Base-by-base conservation (phyloP, 2,113 vertebrate species). In the Rhabdomys dilectus region DNA sequence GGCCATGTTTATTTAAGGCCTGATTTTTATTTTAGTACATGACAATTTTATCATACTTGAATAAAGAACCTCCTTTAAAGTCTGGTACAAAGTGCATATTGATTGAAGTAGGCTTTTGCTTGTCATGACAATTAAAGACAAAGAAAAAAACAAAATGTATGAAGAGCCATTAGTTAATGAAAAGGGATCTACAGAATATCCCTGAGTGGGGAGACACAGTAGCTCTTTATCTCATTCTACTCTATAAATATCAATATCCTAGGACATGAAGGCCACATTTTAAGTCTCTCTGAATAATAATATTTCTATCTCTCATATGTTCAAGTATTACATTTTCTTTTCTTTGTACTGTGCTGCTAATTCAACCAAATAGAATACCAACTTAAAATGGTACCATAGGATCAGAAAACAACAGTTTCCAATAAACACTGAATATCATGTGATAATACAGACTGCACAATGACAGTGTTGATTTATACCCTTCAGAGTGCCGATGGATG, bases 381-480 rank as follows among this genome's bases (percentile, higher is more conserved):
- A 85, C 26, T 90, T 90, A 66, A 16, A 95, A 75, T 13, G 62
- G 89, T 64, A 80, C 36, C 88, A 88, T 93, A 88, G 73, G 42
- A 94, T 93, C 56, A 94, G 62, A 91, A 94, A 70, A 91, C 56
- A 97, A 96, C 39, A 95, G 76, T 51, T 58, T 86, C 6, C 62
- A 93, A 78, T 92, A 91, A 96, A 95, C 73, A 86, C 22, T 75
- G 42, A 82, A 39, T 70, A 58, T 70, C 58, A 87, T 70, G 62
- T 88, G 62, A 91, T 91, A 94, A 95, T 70, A 70, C 16, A 85
- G n/a, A 77, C 11, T 76, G 51, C 7, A 92, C 82, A 88, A 80
- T 76, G 22, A 22, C 39, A 76, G 24, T 45, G 3, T 82, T 89
- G 64, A 89, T 95, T 89, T 70, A 91, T 95, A 93, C 91, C 76